Base-by-base conservation (phyloP, 2,888 invertebrate species). In the Andrena marginata region DNA sequence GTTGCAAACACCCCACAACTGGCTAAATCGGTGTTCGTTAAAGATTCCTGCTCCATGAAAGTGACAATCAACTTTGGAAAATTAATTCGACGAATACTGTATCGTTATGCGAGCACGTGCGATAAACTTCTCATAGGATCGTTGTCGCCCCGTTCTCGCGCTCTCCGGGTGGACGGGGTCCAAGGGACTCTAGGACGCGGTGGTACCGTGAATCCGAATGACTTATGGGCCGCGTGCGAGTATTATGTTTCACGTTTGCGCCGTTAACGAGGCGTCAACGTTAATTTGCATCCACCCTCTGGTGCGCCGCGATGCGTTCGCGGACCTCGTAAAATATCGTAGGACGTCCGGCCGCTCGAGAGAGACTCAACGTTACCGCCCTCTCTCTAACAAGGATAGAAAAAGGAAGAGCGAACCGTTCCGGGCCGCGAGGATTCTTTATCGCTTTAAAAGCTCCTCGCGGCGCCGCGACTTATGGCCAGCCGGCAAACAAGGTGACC, bases 241-340 rank as follows among this genome's bases (percentile, higher is more conserved):
- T 81, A 77, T 79, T 77, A 79, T 56, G 76, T 82, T 70, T 77
- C 73, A 64, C 72, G 63, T 77, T 65, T 62, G 67, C 54, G 20
- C 77, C 76, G 82, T 86, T 80, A 86, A 86, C 84, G 82, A 80
- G 80, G 56, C 76, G 80, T 82, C 82, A 80, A 78, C 76, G 64
- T 80, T 85, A 85, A 86, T 87, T 87, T 76, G 82, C 78, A 63
- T 54, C 49, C 64, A 74, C 60, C 51, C 85, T 69, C 23, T 49
- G 35, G 8, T n/a, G 65, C 64, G 56, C 68, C 31, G 10, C 51
- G 59, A 64, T 63, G 64, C 23, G 20, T 72, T 23, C 64, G 35
- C 2, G 33, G 23, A 6, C 13, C 69, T 59, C 77, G 75, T 82
- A 73, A 80, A 80, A 74, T 73, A 82, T 78, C 70, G 56, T 31